A percentile compares a stretch with the other conserved stretches of the same genome.
phyloP scores from a whole-genome alignment of 2,888 invertebrate genomes.

The Phanerotoma sp. region DNA sequence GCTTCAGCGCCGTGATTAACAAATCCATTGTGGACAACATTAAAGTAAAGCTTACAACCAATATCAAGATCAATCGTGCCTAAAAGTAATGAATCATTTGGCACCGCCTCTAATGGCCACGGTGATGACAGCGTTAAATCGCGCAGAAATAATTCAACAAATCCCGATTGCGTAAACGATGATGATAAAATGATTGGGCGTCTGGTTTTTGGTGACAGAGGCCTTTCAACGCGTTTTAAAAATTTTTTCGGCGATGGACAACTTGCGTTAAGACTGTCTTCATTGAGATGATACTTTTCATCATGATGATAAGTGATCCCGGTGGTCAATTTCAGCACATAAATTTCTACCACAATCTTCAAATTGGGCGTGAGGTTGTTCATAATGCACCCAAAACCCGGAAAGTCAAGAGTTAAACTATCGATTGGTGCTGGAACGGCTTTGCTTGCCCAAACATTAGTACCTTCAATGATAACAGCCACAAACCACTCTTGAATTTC shows the following conservation, averaged over 20 bases:
- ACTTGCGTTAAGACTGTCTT: slow-evolving; percentile 32
- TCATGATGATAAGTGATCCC: slow-evolving; percentile 49
- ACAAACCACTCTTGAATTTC: slow-evolving; percentile 52
- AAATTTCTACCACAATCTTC: slow-evolving; percentile 58
- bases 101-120: slow-evolving; percentile 42
- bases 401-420: slow-evolving; percentile 41
- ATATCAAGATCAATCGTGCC: slow-evolving; percentile 46
- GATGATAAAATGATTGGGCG: slow-evolving; percentile 36
- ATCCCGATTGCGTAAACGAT: slow-evolving; percentile 42
- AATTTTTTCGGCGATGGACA: slow-evolving; percentile 47
- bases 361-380: slow-evolving; percentile 52
- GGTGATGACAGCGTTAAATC: slow-evolving; percentile 41
- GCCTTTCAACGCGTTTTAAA: slow-evolving; percentile 29
- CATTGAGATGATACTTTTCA: slow-evolving; percentile 47
- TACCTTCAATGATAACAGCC: slow-evolving; percentile 46
- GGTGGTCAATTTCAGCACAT: slow-evolving; percentile 56
- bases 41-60: slow-evolving; percentile 43
- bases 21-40: slow-evolving; percentile 56
- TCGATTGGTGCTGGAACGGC: slow-evolving; percentile 39
- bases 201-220: slow-evolving; percentile 30
- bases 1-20: slow-evolving; percentile 58
- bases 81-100: slow-evolving; percentile 39
- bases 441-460: slow-evolving; percentile 45
- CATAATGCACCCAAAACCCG: slow-evolving; percentile 47
- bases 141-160: slow-evolving; percentile 39